Conservation (phyloP, 2,113 vertebrate species). For the Dascyllus trimaculatus region DNA sequence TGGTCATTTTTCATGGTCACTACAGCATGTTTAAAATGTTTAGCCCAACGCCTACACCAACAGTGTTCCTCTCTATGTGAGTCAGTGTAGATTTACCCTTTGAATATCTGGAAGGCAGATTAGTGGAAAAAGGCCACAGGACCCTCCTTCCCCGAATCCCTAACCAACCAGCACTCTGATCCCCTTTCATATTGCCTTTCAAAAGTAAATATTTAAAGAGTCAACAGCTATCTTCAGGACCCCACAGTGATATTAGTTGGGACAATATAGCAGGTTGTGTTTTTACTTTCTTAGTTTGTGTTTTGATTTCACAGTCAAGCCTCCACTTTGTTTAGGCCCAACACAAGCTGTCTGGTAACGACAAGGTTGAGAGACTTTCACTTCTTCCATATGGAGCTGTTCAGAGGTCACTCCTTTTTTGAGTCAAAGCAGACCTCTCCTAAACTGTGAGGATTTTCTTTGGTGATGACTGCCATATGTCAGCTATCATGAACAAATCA, state of each 20-base stretch:
- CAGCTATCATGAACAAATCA: constrained; percentile 6
- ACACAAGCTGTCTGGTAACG: constrained; percentile 27
- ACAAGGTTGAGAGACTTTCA: not conserved
- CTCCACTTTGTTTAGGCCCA: constrained; percentile 34
- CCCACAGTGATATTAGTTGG: constrained; percentile 44
- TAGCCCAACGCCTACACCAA: not conserved
- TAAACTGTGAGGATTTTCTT: constrained; percentile 18
- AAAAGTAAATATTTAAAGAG: constrained; percentile 64
- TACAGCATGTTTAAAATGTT: constrained; percentile 12
- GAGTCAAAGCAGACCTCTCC: constrained; percentile 2
- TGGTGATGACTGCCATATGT: constrained; percentile 11
- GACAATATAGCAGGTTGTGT: constrained; percentile 54
- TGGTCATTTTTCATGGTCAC: not conserved
- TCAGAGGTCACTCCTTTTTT: not conserved
- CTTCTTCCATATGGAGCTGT: not conserved
- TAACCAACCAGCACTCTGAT: constrained; percentile 23
- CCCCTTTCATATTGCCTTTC: constrained; percentile 52
- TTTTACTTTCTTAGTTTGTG: constrained; percentile 58
- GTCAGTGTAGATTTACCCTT: constrained; percentile 4
- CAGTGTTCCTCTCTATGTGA: not conserved
- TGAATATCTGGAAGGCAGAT: constrained; percentile 22
- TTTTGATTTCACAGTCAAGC: constrained; percentile 64
- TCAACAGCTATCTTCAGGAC: constrained; percentile 49
- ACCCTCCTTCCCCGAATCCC: constrained; percentile 16
- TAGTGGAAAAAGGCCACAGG: not conserved